Evolutionary conservation across 2,797 vertebrate species (phyloP).

Genomic region (Threskiornis aethiopicus): DNA sequence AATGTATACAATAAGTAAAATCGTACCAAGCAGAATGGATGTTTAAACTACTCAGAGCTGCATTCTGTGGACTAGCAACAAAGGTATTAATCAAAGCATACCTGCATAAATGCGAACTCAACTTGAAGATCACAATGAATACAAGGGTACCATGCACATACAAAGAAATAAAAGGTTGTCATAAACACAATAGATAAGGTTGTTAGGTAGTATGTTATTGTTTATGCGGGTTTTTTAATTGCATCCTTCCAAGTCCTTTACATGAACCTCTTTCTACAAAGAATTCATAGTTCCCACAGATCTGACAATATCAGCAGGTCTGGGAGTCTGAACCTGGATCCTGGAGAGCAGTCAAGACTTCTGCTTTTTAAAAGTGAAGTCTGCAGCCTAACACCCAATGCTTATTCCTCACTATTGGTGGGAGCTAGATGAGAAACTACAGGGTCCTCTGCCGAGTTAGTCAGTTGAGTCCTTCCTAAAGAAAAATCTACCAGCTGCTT

Average conservation of each 20-base stretch:
- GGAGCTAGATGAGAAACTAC: not conserved
- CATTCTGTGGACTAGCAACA: not conserved
- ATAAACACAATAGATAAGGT: not conserved
- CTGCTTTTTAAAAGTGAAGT: not conserved
- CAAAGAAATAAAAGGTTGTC: not conserved
- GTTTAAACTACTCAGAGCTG: not conserved
- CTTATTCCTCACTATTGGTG: not conserved
- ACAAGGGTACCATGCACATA: not conserved
- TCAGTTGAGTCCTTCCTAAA: not conserved
- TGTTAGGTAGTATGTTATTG: not conserved
- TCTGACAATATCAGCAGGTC: not conserved
- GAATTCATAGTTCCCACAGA: not conserved
- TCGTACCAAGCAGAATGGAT: not conserved
- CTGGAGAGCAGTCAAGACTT: not conserved
- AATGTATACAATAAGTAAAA: not conserved
- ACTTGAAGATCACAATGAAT: not conserved
- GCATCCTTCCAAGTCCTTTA: not conserved
- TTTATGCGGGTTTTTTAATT: not conserved
- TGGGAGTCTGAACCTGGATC: not conserved
- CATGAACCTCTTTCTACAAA: not conserved
- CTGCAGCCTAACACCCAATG: not conserved
- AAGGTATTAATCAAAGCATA: conserved; percentile 26
- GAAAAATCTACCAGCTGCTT: not conserved
- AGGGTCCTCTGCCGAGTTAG: not conserved
- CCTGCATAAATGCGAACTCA: not conserved